phyloP scores from a whole-genome alignment of 2,888 invertebrate species.

The Trilocha varians region DNA sequence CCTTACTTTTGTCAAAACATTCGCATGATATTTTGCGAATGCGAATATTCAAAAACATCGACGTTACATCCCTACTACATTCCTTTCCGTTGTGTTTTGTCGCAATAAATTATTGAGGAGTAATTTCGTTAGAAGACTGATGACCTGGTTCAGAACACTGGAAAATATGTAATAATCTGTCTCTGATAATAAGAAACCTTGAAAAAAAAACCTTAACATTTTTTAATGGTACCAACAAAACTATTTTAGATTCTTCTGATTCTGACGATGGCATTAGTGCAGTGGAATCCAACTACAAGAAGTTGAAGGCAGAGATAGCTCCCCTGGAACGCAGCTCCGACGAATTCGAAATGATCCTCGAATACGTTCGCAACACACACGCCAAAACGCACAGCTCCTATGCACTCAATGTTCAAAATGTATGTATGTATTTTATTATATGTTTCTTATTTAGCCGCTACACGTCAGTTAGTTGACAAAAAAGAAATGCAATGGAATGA shows the following conservation, averaged over 20 bases:
- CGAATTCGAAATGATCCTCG: constrained; percentile 81
- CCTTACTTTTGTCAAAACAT: no score
- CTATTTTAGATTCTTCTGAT: constrained; percentile 20
- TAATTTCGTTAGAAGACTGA: no score
- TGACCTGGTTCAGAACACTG: no score
- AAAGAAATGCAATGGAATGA: no score
- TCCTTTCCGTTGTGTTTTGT: no score
- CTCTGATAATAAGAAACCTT: no score
- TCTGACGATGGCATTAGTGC: constrained; percentile 53
- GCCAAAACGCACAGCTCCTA: constrained; percentile 86
- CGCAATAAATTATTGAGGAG: no score
- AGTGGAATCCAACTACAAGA: constrained; percentile 89
- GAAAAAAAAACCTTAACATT: no score
- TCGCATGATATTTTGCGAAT: no score
- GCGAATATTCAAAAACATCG: no score
- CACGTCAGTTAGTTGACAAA: background rate
- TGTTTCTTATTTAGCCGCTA: background rate
- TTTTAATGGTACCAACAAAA: background rate
- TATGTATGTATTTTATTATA: constrained; percentile 11
- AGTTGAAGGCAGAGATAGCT: constrained; percentile 87
- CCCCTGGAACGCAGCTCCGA: constrained; percentile 77
- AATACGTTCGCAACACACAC: constrained; percentile 93
- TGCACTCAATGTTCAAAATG: constrained; percentile 44
- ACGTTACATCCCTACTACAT: no score
- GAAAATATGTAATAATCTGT: no score